Conservation (phyloP, 2,113 vertebrate genomes). For the Pelecanus crispus region DNA sequence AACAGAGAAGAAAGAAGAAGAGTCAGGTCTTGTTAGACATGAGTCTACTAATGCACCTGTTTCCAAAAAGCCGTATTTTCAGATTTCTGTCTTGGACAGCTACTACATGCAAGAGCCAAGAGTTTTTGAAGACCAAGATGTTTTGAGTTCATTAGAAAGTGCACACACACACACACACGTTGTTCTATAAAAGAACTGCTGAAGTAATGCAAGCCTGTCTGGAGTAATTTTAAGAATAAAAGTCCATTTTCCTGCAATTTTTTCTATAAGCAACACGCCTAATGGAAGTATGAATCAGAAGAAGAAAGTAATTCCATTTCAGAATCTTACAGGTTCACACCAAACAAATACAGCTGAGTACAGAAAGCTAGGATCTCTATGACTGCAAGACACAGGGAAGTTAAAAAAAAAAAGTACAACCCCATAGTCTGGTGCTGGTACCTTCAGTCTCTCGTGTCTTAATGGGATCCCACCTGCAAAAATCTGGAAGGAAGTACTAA, state of each 20-base stretch:
- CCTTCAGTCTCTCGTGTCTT: background rate
- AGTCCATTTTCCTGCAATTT: background rate
- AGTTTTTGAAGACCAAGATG: background rate
- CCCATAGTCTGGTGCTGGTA: background rate
- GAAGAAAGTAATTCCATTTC: background rate
- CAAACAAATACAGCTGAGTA: background rate
- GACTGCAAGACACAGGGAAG: background rate
- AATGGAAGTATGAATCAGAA: background rate
- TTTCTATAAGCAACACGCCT: background rate
- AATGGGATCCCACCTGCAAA: background rate
- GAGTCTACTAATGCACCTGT: background rate
- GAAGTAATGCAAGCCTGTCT: background rate
- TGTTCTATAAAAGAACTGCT: background rate
- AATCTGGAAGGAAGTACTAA: background rate
- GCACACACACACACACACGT: accelerated
- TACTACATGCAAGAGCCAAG: background rate
- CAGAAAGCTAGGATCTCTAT: background rate
- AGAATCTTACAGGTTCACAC: background rate
- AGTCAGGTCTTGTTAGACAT: background rate
- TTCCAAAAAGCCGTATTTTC: background rate
- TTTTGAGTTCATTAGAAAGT: background rate
- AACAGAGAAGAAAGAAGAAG: background rate
- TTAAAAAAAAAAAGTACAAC: background rate
- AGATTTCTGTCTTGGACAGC: background rate
- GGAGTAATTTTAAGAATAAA: background rate